Percentiles rank a stretch among this genome's conserved stretches.
Conservation (phyloP, 2,888 invertebrate species). For the Campoplex capitator region DNA sequence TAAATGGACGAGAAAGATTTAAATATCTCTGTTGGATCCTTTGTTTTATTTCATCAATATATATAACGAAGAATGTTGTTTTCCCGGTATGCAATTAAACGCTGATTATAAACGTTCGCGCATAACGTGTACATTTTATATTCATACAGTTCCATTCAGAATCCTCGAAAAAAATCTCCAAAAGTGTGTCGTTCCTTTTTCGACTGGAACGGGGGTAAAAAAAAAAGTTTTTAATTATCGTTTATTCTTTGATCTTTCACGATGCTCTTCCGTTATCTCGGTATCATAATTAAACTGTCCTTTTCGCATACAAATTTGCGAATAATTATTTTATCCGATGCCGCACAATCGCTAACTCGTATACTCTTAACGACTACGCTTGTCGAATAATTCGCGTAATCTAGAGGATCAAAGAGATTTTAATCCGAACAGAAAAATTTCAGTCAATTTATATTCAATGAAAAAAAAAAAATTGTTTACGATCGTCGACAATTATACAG, state of each 20-base stretch:
- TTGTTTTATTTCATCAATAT: slow-evolving; percentile 8
- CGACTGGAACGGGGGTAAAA: neutral
- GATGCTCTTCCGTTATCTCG: neutral
- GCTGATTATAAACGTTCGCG: slow-evolving; percentile 14
- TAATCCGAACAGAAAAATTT: neutral
- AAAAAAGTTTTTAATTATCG: neutral
- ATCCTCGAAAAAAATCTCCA: slow-evolving; percentile 7
- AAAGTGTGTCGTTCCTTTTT: slow-evolving; percentile 1
- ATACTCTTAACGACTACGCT: neutral
- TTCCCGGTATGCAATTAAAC: neutral
- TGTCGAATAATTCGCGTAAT: neutral
- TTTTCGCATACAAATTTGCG: neutral
- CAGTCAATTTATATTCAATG: neutral
- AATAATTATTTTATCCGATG: neutral
- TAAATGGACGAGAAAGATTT: slow-evolving; percentile 9
- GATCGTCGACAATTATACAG: neutral
- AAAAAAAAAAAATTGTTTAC: neutral
- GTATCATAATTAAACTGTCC: neutral
- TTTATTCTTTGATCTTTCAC: neutral
- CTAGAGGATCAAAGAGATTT: neutral
- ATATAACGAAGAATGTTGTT: neutral
- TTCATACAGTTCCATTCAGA: neutral
- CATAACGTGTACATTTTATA: neutral
- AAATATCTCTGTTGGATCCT: slow-evolving; percentile 11
- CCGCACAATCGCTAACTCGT: neutral